Evolutionary conservation across 2,888 invertebrate genomes (phyloP).

Genomic region (Adineta ricciae): DNA sequence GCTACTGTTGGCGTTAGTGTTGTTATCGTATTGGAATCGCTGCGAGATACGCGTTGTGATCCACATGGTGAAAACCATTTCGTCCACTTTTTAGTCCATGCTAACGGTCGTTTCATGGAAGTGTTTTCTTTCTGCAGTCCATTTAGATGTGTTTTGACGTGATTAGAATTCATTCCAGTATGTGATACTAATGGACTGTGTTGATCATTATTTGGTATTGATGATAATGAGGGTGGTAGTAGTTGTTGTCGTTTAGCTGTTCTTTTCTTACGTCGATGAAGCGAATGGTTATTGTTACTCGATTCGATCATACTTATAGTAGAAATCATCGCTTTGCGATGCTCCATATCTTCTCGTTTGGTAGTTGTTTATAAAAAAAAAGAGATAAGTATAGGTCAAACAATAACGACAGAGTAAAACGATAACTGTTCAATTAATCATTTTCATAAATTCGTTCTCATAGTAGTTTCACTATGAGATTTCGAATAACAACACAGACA

Average conservation of each 20-base stretch:
- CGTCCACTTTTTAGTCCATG: constrained; percentile 5
- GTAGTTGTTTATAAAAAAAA: not conserved
- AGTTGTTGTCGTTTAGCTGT: not conserved
- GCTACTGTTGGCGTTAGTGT: no score
- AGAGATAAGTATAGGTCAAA: not conserved
- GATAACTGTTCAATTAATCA: not conserved
- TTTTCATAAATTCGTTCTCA: not conserved
- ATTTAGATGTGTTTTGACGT: not conserved
- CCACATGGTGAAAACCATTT: constrained; percentile 21
- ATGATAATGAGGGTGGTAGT: not conserved
- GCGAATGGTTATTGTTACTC: not conserved
- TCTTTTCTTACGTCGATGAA: not conserved
- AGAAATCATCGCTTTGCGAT: not conserved
- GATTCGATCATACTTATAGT: not conserved
- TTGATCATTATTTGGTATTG: not conserved
- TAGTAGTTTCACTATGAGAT: not conserved
- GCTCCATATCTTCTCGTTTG: not conserved
- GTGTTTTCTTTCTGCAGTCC: not conserved
- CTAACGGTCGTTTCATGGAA: not conserved
- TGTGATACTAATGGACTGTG: not conserved
- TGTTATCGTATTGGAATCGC: not conserved
- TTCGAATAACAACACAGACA: not conserved
- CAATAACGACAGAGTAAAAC: not conserved
- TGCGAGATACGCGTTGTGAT: not conserved
- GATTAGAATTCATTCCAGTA: not conserved